These are phyloP conservation scores for Tethea ocularis DNA, from an alignment of 2,888 invertebrate genomes.

Conservation along the genomic window DNA sequence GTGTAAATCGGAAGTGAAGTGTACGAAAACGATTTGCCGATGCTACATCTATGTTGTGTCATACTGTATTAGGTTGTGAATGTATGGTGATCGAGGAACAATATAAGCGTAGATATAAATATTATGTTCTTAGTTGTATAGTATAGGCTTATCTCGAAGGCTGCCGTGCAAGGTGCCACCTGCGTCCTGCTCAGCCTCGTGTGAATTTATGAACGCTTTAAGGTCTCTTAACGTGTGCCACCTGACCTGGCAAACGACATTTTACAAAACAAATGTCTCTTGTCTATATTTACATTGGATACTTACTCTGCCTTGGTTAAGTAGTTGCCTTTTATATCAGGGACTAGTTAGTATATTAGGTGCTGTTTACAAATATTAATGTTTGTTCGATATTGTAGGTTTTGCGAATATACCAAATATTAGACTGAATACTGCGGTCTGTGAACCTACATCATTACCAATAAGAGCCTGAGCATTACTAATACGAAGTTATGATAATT, in stretches of 20 bases:
- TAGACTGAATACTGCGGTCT: no score
- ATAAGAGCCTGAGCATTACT: no score
- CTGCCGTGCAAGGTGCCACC: constrained; percentile 62
- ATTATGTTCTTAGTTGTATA: constrained; percentile 42
- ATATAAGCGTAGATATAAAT: constrained; percentile 41
- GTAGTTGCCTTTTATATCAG: background rate
- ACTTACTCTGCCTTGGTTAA: constrained; percentile 16
- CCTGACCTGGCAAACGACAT: constrained; percentile 77
- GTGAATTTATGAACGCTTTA: constrained; percentile 81
- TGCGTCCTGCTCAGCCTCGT: constrained; percentile 68
- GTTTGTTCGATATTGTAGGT: no score
- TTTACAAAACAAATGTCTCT: constrained; percentile 71
- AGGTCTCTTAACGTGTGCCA: constrained; percentile 79
- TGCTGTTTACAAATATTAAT: background rate
- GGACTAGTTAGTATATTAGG: background rate
- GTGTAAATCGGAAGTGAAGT: no score
- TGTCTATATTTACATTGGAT: constrained; percentile 69
- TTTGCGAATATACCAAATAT: no score
- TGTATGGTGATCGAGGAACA: constrained; percentile 21
- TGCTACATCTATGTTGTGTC: no score
- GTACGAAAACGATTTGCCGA: no score
- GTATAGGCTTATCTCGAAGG: constrained; percentile 51
- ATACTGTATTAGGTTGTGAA: background rate
- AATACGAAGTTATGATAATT: no score
- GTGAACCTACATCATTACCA: no score